These are phyloP conservation scores for Notocelia uddmanniana DNA, from an alignment of 2,888 invertebrate species.

Conservation along the genomic window DNA sequence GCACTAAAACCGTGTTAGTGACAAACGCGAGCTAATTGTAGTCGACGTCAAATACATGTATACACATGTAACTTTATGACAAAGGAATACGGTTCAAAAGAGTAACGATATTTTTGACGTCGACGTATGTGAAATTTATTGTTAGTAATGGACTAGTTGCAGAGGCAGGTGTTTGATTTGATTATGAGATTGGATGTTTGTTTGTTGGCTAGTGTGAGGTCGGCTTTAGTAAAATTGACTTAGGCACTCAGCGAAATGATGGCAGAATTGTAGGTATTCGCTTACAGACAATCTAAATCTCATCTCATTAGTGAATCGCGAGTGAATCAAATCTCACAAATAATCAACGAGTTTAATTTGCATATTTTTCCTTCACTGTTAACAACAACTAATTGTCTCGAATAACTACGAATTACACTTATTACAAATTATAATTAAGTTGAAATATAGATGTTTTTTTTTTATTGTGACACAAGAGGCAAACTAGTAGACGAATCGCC, in stretches of 20 bases:
- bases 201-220: slow-evolving; percentile 3
- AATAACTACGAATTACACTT: too few relatives aligned
- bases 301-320: neutral
- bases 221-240: slow-evolving; percentile 14
- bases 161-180: neutral
- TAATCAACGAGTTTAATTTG: too few relatives aligned
- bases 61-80: neutral
- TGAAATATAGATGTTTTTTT: too few relatives aligned
- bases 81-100: neutral
- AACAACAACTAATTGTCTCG: too few relatives aligned
- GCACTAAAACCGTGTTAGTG: slow-evolving; percentile 33
- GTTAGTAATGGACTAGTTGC: neutral
- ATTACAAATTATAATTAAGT: too few relatives aligned
- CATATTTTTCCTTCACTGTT: too few relatives aligned
- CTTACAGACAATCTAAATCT: neutral
- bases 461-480: too few relatives aligned
- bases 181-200: slow-evolving; percentile 18
- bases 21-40: neutral
- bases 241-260: neutral
- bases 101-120: neutral
- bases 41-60: neutral
- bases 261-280: neutral
- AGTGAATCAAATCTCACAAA: neutral
- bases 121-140: neutral
- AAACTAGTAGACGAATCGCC: too few relatives aligned